Evolutionary conservation across 2,797 vertebrate genomes (phyloP).

Genomic region (Tinamus major): DNA sequence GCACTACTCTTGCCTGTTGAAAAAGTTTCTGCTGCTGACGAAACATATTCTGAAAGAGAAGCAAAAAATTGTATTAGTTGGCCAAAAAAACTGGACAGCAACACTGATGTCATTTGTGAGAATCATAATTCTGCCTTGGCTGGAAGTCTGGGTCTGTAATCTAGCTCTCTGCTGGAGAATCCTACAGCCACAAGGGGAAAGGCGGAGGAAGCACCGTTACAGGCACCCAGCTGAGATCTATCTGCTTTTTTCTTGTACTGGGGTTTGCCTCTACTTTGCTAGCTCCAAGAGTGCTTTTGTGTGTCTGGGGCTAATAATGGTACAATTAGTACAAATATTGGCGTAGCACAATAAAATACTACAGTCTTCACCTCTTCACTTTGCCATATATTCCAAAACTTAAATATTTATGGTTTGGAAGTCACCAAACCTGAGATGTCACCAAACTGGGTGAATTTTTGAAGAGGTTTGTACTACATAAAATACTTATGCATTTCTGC

Average conservation of each 20-base stretch:
- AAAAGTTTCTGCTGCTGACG: constrained; percentile 92
- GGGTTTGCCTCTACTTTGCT: too few species aligned
- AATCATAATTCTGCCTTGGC: not conserved
- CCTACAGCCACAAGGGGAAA: too few species aligned
- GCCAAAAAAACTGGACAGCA: not conserved
- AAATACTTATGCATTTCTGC: not conserved
- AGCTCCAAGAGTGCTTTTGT: too few species aligned
- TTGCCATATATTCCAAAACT: not conserved
- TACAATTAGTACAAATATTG: not conserved
- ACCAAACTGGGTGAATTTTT: not conserved
- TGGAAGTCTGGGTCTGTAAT: not conserved
- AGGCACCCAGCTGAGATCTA: too few species aligned
- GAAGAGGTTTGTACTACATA: not conserved
- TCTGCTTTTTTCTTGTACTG: too few species aligned
- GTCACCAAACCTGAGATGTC: not conserved
- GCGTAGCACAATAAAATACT: not conserved
- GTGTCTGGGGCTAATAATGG: too few species aligned
- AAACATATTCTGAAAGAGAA: constrained; percentile 85
- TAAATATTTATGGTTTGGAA: not conserved
- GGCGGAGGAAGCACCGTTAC: too few species aligned
- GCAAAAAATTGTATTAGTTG: not conserved
- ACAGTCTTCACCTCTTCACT: not conserved
- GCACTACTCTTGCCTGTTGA: constrained; percentile 89
- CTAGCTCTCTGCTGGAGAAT: not conserved
- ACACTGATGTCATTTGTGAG: not conserved